phyloP scores from a whole-genome alignment of 2,113 vertebrate species.

The Quiscalus mexicanus region DNA sequence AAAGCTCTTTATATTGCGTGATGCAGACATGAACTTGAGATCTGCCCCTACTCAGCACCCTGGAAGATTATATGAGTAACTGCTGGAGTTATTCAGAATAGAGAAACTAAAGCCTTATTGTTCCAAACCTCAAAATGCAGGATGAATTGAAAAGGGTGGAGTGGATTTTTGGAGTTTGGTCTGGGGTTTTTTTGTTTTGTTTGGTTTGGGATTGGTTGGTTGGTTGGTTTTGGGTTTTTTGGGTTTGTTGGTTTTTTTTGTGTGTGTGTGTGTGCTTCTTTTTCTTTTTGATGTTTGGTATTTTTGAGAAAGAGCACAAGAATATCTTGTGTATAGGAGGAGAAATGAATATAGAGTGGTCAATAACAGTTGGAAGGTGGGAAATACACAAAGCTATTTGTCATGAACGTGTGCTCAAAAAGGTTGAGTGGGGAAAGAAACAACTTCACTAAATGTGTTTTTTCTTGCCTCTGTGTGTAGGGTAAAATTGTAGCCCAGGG shows the following conservation, averaged over 20 bases:
- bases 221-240: background rate
- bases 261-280: background rate
- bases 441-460: background rate
- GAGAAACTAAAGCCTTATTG: background rate
- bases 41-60: background rate
- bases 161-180: background rate
- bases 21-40: background rate
- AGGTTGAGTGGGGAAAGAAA: background rate
- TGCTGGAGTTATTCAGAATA: background rate
- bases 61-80: background rate
- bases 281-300: background rate
- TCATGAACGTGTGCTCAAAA: background rate
- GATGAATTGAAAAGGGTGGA: background rate
- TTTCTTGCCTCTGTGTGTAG: slow-evolving; percentile 68
- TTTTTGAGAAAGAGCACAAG: background rate
- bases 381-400: background rate
- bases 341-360: background rate
- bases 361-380: background rate
- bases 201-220: background rate
- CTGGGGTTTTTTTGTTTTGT: accelerated
- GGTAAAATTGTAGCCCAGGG: slow-evolving; percentile 99
- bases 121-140: background rate
- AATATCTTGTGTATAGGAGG: background rate
- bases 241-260: background rate
- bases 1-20: background rate